Percentiles rank a stretch among this genome's conserved stretches.
Conservation (phyloP, 1,140 invertebrate species). For the Rhynchophorus ferrugineus region DNA sequence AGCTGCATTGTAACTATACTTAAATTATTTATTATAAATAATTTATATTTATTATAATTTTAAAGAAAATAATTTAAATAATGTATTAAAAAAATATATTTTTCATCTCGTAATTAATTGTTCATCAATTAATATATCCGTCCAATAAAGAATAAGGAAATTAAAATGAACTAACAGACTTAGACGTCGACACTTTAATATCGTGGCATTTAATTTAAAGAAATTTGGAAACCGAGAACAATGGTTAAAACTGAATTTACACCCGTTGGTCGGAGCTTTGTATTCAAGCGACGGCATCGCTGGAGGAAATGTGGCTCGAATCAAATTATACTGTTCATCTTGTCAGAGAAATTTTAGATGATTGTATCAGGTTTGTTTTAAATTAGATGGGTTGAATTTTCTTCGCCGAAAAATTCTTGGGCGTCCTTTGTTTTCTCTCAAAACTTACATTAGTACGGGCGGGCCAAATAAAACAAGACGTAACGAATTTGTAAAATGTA, state of each 20-base stretch:
- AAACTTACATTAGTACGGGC: not conserved
- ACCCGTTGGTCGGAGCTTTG: constrained; percentile 24
- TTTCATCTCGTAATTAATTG: too few relatives aligned
- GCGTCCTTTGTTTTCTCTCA: not conserved
- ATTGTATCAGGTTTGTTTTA: constrained; percentile 30
- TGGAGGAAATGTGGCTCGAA: constrained; percentile 31
- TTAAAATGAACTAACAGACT: too few relatives aligned
- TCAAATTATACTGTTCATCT: constrained; percentile 35
- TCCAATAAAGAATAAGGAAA: too few relatives aligned
- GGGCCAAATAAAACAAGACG: not conserved
- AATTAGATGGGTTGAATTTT: constrained; percentile 24
- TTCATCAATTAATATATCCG: too few relatives aligned
- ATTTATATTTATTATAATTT: too few relatives aligned
- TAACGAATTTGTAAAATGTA: not conserved
- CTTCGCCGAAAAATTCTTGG: not conserved
- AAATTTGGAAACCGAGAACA: constrained; percentile 8
- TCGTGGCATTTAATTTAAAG: not conserved
- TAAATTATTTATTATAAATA: too few relatives aligned
- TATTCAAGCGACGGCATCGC: constrained; percentile 25
- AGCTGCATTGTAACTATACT: too few relatives aligned
- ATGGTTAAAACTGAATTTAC: constrained; percentile 34
- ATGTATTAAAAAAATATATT: too few relatives aligned
- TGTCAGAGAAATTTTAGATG: constrained; percentile 28
- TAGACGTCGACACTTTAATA: too few relatives aligned
- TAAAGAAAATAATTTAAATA: too few relatives aligned